These are phyloP conservation scores for Drosophila neocordata DNA, from an alignment of 1,140 invertebrate genomes.

Conservation along the genomic window DNA sequence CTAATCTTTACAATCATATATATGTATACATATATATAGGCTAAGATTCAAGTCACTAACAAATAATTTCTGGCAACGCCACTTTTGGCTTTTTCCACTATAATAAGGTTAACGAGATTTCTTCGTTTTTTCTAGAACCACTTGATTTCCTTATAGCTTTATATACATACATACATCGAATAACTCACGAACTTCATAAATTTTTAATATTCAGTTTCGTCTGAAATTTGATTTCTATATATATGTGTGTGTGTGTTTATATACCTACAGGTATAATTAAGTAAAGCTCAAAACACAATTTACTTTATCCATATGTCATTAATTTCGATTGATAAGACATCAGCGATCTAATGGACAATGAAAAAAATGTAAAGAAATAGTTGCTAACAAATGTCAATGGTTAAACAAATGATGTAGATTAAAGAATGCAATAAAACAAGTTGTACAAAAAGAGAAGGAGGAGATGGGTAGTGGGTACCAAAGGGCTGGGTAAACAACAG, in stretches of 20 bases:
- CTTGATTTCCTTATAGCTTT: too few species aligned
- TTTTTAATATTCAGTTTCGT: too few species aligned
- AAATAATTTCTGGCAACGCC: too few species aligned
- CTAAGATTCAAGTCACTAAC: too few species aligned
- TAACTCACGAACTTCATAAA: too few species aligned
- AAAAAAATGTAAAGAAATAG: not conserved
- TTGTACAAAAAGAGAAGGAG: constrained; percentile 13
- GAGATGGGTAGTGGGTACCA: not conserved
- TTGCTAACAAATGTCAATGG: constrained; percentile 4
- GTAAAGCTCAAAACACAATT: not conserved
- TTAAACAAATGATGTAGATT: constrained; percentile 8
- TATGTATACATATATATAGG: too few species aligned
- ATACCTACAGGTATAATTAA: constrained; percentile 5
- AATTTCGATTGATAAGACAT: constrained; percentile 1
- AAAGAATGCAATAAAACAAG: constrained; percentile 3
- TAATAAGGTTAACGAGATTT: too few species aligned
- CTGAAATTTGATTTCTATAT: not conserved
- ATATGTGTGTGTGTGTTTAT: not conserved
- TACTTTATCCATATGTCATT: not conserved
- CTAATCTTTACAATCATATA: too few species aligned
- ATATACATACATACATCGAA: too few species aligned
- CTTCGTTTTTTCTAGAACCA: too few species aligned
- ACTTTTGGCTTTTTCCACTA: too few species aligned
- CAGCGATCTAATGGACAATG: constrained; percentile 1
- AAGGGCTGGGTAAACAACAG: not conserved